Percentiles rank a stretch among this genome's conserved stretches.
These are phyloP conservation scores for Leuctra nigra DNA, from an alignment of 2,888 invertebrate genomes.

Conservation along the genomic window DNA sequence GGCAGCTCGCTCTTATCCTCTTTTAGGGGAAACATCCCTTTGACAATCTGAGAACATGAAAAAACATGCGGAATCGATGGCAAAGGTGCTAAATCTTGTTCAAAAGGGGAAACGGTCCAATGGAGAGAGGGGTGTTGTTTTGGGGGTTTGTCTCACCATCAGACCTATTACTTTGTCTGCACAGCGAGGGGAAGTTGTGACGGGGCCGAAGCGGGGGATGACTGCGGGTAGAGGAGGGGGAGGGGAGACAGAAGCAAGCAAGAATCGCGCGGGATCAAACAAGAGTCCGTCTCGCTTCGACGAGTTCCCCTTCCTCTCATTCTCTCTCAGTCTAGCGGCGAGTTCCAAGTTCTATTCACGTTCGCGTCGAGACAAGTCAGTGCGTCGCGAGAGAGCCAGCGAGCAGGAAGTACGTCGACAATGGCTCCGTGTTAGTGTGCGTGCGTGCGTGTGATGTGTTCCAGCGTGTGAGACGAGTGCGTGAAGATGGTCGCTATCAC, in stretches of 20 bases:
- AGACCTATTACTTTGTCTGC: too few species aligned
- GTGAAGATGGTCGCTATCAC: slow-evolving; percentile 17
- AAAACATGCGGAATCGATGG: too few species aligned
- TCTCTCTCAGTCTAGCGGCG: not conserved
- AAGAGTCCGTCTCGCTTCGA: not conserved
- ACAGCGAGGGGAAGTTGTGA: too few species aligned
- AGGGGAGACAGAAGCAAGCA: not conserved
- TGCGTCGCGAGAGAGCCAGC: not conserved
- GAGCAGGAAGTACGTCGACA: not conserved
- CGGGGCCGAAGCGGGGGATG: not conserved
- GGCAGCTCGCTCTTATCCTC: too few species aligned
- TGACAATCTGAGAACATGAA: too few species aligned
- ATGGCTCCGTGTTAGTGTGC: not conserved
- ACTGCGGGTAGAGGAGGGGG: not conserved
- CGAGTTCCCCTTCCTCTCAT: not conserved
- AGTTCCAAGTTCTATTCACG: not conserved
- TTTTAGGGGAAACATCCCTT: too few species aligned
- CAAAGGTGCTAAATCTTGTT: too few species aligned
- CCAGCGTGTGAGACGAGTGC: not conserved
- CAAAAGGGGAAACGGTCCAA: too few species aligned
- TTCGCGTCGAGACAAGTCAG: not conserved
- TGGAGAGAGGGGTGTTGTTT: too few species aligned
- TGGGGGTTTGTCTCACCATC: too few species aligned
- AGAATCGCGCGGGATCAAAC: not conserved
- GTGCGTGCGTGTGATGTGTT: not conserved